A percentile compares a stretch with the other conserved stretches of the same genome.
Evolutionary conservation across 2,888 invertebrate species (phyloP).

Genomic region (Hypomecis atomaria): DNA sequence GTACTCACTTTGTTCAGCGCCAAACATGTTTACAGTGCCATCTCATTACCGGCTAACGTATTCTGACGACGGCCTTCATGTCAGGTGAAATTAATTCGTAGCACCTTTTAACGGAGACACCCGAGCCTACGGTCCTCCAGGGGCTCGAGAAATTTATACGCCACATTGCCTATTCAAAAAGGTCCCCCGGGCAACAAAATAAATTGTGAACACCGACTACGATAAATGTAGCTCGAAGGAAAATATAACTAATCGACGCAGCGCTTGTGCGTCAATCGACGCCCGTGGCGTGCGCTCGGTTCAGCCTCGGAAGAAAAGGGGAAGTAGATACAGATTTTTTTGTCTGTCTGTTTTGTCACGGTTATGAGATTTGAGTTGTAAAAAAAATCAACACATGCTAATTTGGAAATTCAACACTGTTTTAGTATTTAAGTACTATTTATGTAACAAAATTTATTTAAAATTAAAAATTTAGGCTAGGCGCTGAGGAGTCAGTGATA

Average conservation of each 20-base stretch:
- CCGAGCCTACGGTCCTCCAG: conserved; percentile 61
- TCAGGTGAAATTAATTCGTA: conserved; percentile 79
- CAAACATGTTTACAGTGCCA: conserved; percentile 63
- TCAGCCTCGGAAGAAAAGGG: conserved; percentile 21
- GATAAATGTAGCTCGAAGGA: conserved; percentile 60
- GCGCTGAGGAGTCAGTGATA: no score
- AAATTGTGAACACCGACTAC: conserved; percentile 66
- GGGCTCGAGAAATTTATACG: conserved; percentile 75
- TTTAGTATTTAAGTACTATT: no score
- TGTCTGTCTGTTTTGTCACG: no score
- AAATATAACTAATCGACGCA: conserved; percentile 53
- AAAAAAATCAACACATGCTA: no score
- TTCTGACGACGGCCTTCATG: conserved; percentile 69
- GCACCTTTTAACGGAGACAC: conserved; percentile 74
- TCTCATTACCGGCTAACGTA: conserved; percentile 71
- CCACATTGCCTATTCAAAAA: conserved; percentile 80
- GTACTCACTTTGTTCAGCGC: conserved; percentile 51
- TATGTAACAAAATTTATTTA: no score
- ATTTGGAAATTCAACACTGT: no score
- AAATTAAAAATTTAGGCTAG: no score
- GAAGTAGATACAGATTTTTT: no score
- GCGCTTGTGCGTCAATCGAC: conserved; percentile 46
- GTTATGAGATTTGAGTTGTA: no score
- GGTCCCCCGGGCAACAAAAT: conserved; percentile 70
- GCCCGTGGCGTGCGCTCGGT: conserved; percentile 36